Evolutionary conservation across 1,140 invertebrate genomes (phyloP).

Genomic region (roundworm (Caenorhabditis elegans)): DNA sequence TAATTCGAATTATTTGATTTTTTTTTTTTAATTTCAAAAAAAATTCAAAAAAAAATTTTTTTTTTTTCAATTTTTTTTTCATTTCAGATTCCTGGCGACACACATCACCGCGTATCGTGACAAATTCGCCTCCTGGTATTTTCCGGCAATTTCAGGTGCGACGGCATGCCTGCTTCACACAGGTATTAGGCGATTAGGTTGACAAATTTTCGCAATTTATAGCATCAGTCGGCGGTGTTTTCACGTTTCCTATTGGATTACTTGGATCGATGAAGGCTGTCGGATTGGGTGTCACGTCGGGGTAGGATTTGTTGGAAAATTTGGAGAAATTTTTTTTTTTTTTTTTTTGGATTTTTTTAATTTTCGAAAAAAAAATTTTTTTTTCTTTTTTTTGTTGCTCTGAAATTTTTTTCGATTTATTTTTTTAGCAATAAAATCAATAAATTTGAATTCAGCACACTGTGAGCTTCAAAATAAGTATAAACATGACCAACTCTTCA

Average conservation of each 20-base stretch:
- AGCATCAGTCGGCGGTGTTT: constrained; percentile 33
- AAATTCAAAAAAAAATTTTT: background rate
- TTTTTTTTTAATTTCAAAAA: no score
- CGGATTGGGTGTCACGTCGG: constrained; percentile 36
- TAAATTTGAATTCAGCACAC: no score
- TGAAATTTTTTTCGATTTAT: no score
- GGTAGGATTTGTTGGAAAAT: constrained; percentile 27
- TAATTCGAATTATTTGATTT: no score
- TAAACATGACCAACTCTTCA: no score
- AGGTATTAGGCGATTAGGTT: background rate
- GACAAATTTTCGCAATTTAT: constrained; percentile 3
- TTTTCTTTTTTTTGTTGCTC: no score
- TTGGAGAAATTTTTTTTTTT: background rate
- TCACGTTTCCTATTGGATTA: constrained; percentile 38
- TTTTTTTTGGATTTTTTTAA: no score
- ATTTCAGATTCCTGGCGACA: constrained; percentile 28
- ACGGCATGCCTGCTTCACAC: constrained; percentile 35
- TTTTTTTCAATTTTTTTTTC: background rate
- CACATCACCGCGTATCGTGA: constrained; percentile 21
- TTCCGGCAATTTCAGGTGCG: constrained; percentile 44
- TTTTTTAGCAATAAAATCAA: no score
- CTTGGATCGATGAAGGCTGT: constrained; percentile 35
- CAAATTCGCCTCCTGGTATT: constrained; percentile 38
- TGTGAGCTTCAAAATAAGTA: no score
- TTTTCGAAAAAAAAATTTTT: no score